Conservation (phyloP, 1,140 invertebrate genomes). For the Drosophila persimilis region DNA sequence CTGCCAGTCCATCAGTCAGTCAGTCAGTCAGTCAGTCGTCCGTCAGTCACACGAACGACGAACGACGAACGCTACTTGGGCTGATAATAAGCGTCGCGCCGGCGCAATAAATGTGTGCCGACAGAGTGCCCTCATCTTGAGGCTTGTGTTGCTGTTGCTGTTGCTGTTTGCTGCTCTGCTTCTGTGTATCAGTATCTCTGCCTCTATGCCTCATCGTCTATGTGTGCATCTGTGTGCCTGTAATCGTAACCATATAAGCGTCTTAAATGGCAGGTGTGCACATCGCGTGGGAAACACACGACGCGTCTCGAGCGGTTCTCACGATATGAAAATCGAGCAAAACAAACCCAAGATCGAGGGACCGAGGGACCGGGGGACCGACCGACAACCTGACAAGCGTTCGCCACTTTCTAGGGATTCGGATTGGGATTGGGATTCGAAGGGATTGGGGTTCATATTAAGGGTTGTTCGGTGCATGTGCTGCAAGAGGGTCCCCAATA, state of each 20-base stretch:
- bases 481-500: too few species aligned
- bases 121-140: constrained; percentile 64
- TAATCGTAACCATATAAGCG: constrained; percentile 82
- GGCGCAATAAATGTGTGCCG: constrained; percentile 79
- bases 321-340: constrained; percentile 82
- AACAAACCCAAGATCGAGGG: constrained; percentile 29
- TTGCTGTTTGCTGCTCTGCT: constrained; percentile 30
- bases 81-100: constrained; percentile 77
- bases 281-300: constrained; percentile 83
- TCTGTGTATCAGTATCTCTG: constrained; percentile 17
- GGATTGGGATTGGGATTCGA: constrained; percentile 32
- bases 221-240: constrained; percentile 52
- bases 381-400: constrained; percentile 29
- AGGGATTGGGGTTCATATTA: constrained; percentile 21
- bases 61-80: constrained; percentile 63
- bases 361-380: constrained; percentile 17
- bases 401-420: constrained; percentile 49
- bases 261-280: constrained; percentile 83
- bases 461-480: constrained; percentile 13
- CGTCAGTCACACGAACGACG: constrained; percentile 74
- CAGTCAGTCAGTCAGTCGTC: constrained; percentile 35
- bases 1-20: not conserved
- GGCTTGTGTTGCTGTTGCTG: constrained; percentile 18
- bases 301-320: constrained; percentile 81
- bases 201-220: not conserved